Conservation (phyloP, 2,888 invertebrate genomes). For the Hirudinaria manillensis region DNA sequence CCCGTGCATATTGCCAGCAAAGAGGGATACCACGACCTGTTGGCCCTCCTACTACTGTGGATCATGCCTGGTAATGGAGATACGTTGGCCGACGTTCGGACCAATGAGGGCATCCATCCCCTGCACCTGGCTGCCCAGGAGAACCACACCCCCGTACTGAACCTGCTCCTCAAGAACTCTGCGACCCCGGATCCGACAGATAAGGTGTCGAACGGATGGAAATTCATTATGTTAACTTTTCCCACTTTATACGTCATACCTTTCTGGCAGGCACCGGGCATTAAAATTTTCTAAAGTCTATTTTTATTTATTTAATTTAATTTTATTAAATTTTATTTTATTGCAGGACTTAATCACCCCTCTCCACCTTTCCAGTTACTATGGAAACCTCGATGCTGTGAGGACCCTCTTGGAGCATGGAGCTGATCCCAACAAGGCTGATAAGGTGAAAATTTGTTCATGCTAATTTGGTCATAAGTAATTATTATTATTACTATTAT, state of each 20-base stretch:
- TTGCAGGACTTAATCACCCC: constrained; percentile 32
- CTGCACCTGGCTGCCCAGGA: constrained; percentile 33
- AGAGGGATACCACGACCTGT: constrained; percentile 27
- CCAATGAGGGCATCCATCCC: constrained; percentile 29
- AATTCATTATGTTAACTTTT: neutral
- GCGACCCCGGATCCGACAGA: constrained; percentile 15
- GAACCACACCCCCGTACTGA: constrained; percentile 25
- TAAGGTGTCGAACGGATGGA: constrained; percentile 18
- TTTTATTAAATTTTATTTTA: neutral
- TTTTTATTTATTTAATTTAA: neutral
- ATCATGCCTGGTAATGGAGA: neutral
- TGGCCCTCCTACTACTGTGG: constrained; percentile 15
- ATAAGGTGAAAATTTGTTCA: neutral
- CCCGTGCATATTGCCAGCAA: constrained; percentile 31
- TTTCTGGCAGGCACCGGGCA: no score
- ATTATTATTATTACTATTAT: neutral
- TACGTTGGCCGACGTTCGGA: neutral
- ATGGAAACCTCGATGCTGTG: constrained; percentile 25
- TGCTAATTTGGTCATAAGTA: neutral
- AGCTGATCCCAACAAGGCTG: neutral
- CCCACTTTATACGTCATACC: neutral
- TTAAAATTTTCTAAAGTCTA: neutral
- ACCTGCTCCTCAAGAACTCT: constrained; percentile 28
- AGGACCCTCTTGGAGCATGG: constrained; percentile 20
- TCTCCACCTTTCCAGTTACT: constrained; percentile 29